These are phyloP conservation scores for Musca domestica DNA, from an alignment of 1,140 invertebrate species.

Conservation along the genomic window DNA sequence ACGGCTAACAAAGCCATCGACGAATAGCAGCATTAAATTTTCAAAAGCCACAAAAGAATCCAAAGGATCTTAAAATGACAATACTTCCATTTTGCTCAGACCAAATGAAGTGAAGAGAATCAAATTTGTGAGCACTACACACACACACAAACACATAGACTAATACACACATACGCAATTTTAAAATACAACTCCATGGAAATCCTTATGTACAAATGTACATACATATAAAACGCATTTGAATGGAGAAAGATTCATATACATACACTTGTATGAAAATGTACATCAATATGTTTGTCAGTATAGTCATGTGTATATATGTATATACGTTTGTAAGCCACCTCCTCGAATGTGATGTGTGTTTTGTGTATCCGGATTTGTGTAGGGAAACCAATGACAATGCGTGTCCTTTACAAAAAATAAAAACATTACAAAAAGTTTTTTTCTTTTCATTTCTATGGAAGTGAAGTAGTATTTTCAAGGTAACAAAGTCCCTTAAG, in stretches of 20 bases:
- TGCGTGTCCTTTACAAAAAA: not conserved
- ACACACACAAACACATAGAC: not conserved
- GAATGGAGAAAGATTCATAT: not conserved
- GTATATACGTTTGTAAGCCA: no score
- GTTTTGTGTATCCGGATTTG: no score
- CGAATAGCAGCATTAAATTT: constrained; percentile 12
- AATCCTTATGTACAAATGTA: not conserved
- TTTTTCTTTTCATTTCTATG: not conserved
- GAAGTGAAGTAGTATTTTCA: not conserved
- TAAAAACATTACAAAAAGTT: not conserved
- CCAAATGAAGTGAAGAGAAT: no score
- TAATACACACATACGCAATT: not conserved
- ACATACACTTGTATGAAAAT: not conserved
- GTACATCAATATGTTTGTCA: no score
- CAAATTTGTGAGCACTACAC: not conserved
- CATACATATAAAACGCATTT: not conserved
- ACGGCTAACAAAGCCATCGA: not conserved
- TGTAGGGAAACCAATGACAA: constrained; percentile 11
- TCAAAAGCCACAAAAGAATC: constrained; percentile 20
- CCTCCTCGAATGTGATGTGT: no score
- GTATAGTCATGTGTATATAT: no score
- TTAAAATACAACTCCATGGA: not conserved
- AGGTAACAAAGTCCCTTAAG: no score
- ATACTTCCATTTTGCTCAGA: not conserved
- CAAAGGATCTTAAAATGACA: constrained; percentile 21